Base-by-base conservation (phyloP, 2,888 invertebrate genomes). In the Clanis bilineata region DNA sequence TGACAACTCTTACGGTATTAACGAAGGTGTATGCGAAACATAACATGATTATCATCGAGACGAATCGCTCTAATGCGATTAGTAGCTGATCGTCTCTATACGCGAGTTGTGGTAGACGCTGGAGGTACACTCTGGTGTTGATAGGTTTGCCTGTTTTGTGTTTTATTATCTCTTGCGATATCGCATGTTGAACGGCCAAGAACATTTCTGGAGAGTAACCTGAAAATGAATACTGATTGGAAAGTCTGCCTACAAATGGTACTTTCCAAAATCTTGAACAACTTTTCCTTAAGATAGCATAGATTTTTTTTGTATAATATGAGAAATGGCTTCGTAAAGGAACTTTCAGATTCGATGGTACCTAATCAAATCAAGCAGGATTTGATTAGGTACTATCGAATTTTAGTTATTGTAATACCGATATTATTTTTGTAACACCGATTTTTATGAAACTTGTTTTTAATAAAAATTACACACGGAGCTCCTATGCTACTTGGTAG, bases 21-120 rank as follows among this genome's bases (percentile, higher is more conserved):
- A 96, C 95, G 68, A 95, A 95, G 0, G 96, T 95, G 79, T 97
- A 96, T 4, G 96, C 95, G 77, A 97, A 97, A 78, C 96, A 96
- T 47, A 97, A 88, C 91, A 97, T 93, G 36, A 98, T 93, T 55
- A 98, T 95, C 74, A 97, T 92, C 0, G 97, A 96, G 65, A 97
- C 93, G 73, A 96, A 94, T 57, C 93, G 86, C 75, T 95, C 94
- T 54, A 97, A 83, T 0, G 95, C 95, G 41, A 93, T 83, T 2
- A 97, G 80, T 55, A 97, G 88, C 5, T 93, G 90, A 82, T 97
- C 97, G 56, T 94, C 92, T 51, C 94, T 93, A 85, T 95, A 97
- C 0, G 93, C 88, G 0, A 95, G 94, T 81, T 96, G 96, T 0
- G 97, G 96, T 83, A 95, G 95, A 39, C 97, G 93, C 77, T 94